Percentiles rank a stretch among this genome's conserved stretches.
phyloP scores from a whole-genome alignment of 2,888 invertebrate species.

The Drosophila testacea region DNA sequence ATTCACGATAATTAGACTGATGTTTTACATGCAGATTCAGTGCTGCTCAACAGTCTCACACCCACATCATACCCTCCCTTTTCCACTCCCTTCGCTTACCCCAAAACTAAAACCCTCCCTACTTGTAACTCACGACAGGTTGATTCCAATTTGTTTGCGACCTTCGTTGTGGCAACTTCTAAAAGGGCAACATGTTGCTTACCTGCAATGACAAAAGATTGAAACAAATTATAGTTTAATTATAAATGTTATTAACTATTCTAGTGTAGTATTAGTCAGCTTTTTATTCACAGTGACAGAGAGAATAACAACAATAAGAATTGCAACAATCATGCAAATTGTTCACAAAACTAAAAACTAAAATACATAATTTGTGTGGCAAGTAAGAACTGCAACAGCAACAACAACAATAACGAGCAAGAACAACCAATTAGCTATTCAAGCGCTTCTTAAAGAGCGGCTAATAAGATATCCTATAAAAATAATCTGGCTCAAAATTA shows the following conservation, averaged over 20 bases:
- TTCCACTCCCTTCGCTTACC: conserved; percentile 8
- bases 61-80: neutral
- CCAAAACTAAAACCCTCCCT: neutral
- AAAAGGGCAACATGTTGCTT: conserved; percentile 35
- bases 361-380: conserved; percentile 47
- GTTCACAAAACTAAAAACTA: conserved; percentile 27
- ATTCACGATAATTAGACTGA: conserved; percentile 61
- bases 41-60: neutral
- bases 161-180: conserved; percentile 15
- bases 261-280: conserved; percentile 6
- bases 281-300: neutral
- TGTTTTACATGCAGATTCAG: conserved; percentile 42
- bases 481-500: neutral
- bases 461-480: conserved; percentile 8
- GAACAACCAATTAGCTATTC: conserved; percentile 26
- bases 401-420: conserved; percentile 3
- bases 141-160: conserved; percentile 9
- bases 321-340: conserved; percentile 28
- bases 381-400: conserved; percentile 10
- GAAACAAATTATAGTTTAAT: conserved; percentile 23
- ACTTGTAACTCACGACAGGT: conserved; percentile 13
- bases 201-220: conserved; percentile 51
- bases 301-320: conserved; percentile 10
- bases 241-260: conserved; percentile 7
- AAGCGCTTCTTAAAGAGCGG: neutral